Conservation (phyloP, 2,888 invertebrate genomes). For the Caenorhabditis sp. region DNA sequence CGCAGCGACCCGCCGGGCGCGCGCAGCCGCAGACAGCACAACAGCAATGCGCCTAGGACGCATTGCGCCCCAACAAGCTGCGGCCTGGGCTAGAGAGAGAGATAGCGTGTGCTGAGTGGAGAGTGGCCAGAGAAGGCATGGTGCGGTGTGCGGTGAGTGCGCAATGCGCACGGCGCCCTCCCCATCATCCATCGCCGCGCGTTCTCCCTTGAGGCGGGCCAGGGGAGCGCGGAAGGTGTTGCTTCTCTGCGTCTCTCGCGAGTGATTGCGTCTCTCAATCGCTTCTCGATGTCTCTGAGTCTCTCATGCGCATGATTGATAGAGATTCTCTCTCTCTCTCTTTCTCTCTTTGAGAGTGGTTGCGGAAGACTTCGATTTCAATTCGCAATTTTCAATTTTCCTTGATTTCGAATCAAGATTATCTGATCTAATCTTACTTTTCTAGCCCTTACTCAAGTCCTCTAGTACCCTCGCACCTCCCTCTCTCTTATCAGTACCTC, state of each 20-base stretch:
- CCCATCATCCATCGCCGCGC: too few species aligned
- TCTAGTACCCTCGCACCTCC: too few species aligned
- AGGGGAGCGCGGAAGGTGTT: neutral
- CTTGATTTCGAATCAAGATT: neutral
- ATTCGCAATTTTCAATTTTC: neutral
- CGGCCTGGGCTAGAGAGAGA: neutral
- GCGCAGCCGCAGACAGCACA: conserved; percentile 35
- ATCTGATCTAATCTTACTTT: too few species aligned
- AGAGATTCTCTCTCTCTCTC: too few species aligned
- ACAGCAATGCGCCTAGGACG: conserved; percentile 38
- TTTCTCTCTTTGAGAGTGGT: neutral
- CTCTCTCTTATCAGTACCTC: neutral
- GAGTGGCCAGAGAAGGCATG: conserved; percentile 2
- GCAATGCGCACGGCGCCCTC: too few species aligned
- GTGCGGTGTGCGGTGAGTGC: conserved; percentile 18
- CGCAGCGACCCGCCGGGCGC: conserved; percentile 1
- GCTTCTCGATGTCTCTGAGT: neutral
- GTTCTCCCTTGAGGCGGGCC: conserved; percentile 21
- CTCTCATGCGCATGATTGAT: neutral
- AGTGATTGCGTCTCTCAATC: neutral
- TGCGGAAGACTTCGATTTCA: conserved; percentile 32
- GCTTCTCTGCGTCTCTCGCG: conserved; percentile 24
- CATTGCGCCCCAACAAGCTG: conserved; percentile 6
- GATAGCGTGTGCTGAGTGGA: neutral
- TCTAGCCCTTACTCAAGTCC: too few species aligned